phyloP scores from a whole-genome alignment of 2,113 vertebrate species.

The Mirza zaza region DNA sequence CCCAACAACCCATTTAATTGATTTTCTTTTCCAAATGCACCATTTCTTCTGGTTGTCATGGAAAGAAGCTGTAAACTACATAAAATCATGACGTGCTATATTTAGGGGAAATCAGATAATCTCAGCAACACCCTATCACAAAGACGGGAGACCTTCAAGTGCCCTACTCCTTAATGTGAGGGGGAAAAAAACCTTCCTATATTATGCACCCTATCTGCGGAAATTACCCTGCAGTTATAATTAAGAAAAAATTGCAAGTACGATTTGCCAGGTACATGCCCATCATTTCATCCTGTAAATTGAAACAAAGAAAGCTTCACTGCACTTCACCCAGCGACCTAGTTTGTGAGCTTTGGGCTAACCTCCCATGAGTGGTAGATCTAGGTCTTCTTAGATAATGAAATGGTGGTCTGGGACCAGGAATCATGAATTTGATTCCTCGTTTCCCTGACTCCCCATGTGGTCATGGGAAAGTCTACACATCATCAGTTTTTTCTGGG shows the following conservation, averaged over 20 bases:
- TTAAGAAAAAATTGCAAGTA: slow-evolving; percentile 79
- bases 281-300: slow-evolving; percentile 67
- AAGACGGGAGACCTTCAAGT: slow-evolving; percentile 62
- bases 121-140: neutral
- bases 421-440: neutral
- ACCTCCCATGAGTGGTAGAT: slow-evolving; percentile 16
- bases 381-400: slow-evolving; percentile 2
- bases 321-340: slow-evolving; percentile 60
- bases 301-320: slow-evolving; percentile 54
- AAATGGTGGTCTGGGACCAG: slow-evolving; percentile 22
- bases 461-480: slow-evolving; percentile 62
- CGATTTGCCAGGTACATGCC: slow-evolving; percentile 58
- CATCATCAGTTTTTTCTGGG: slow-evolving; percentile 50
- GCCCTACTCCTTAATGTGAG: slow-evolving; percentile 50
- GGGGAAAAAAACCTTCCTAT: neutral
- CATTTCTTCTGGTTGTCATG: neutral
- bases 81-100: neutral
- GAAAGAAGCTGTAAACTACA: neutral
- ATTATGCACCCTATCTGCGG: neutral
- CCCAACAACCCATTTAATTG: neutral
- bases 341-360: slow-evolving; percentile 65
- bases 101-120: neutral
- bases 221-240: slow-evolving; percentile 78
- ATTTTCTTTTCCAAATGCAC: neutral
- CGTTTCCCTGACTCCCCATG: slow-evolving; percentile 61